These are phyloP conservation scores for Ophonus ardosiacus DNA, from an alignment of 2,888 invertebrate species.

Conservation along the genomic window DNA sequence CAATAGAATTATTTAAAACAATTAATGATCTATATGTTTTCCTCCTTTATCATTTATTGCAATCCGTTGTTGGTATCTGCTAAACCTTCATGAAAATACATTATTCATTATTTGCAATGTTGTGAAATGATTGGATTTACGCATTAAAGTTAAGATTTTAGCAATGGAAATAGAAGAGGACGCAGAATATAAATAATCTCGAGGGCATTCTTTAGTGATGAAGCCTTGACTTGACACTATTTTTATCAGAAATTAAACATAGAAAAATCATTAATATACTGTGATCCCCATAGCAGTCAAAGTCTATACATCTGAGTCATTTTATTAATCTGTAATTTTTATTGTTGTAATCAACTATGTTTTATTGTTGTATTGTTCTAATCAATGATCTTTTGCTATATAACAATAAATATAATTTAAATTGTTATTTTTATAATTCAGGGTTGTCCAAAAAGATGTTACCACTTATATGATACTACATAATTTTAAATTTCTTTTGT, in stretches of 20 bases:
- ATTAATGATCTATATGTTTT: not conserved
- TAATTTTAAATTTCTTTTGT: too few species aligned
- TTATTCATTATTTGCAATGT: slow-evolving; percentile 48
- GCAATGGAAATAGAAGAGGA: slow-evolving; percentile 37
- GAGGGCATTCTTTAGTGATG: slow-evolving; percentile 23
- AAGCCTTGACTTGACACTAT: slow-evolving; percentile 12
- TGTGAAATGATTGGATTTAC: slow-evolving; percentile 38
- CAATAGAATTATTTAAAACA: not conserved
- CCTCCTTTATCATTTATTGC: not conserved
- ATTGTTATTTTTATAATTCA: not conserved
- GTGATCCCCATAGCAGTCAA: not conserved
- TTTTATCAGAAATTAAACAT: not conserved
- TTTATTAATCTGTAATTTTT: not conserved
- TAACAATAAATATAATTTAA: not conserved
- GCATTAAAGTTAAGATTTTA: slow-evolving; percentile 22
- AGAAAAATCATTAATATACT: not conserved
- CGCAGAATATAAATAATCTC: slow-evolving; percentile 34
- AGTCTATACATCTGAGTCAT: too few species aligned
- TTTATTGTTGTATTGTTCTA: not conserved
- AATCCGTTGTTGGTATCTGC: not conserved
- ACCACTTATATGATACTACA: too few species aligned
- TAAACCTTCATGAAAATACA: slow-evolving; percentile 27
- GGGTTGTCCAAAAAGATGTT: too few species aligned
- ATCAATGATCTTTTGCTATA: not conserved
- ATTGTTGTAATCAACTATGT: not conserved